Evolutionary conservation across 2,888 invertebrate genomes (phyloP), one percentile per base, ranked within the genome.

Genomic region (Habrosyne pyritoides): DNA sequence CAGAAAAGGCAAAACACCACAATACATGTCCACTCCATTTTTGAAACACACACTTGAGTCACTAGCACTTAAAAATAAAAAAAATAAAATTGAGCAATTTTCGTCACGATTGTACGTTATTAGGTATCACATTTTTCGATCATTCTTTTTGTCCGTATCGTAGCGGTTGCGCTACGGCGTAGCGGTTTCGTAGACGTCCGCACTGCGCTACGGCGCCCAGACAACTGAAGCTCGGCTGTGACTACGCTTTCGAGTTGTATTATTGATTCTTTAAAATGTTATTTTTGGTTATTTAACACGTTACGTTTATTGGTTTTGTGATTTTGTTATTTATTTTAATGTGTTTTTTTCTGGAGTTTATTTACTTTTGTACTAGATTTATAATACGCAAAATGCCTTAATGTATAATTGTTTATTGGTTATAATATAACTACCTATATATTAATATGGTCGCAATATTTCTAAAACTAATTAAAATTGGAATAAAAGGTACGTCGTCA

Each of bases 241-340:
- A 77, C 77, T 79, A 80, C 78, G 81, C 77, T 77, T 79, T 72
- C 65, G 66, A 74, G 71, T 79, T 75, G 69, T 86, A 78, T 86
- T 91, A 91, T 91, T 90, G 91, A 91, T 91, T 92, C 89, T 89
- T 89, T 89, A 87, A 86, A 91, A 86, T 89, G 88, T 87, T 89
- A 90, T 91, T 91, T 91, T 91, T 87, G 87, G 87, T 77, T 77
- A 88, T 89, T 89, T 89, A 81, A 86, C 79, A 81, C 74, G 77
- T 78, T 73, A 76, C 77, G 67, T 69, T 73, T 56, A 57, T 55
- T 53, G 36, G 53, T 28, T 50, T 50, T 50, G 18, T 14, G 26
- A 26, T 26, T 21, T 55, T 56, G 52, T 56, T 56, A 52, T 53
- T 28, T 48, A 18, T 28, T 21, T 28, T 12, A 8, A 18, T 14